Base-by-base conservation (phyloP, 2,888 invertebrate genomes). In the Mythimna albipuncta region DNA sequence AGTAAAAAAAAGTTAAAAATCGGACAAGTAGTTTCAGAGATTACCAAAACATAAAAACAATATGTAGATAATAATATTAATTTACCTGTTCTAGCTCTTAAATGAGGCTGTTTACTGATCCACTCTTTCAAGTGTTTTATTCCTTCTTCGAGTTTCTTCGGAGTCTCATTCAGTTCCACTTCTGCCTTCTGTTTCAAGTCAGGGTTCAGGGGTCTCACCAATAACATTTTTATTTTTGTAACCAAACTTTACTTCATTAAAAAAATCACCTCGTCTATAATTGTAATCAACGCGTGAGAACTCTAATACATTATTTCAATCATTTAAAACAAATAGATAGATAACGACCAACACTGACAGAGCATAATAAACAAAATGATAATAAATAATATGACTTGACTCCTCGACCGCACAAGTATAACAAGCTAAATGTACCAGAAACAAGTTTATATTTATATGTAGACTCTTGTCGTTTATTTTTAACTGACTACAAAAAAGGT, bases 31-130 rank as follows among this genome's bases (percentile, higher is more conserved):
- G 2, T 32, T 32, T 4, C 32, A 32, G 32, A 32, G 32, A 32
- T 32, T 32, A 38, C 38, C 9, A 26, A 26, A 26, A 26, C 26
- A 26, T 26, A 26, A 26, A 26, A 26, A 26, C 26, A 26, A 26
- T 26, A 26, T 26, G 41, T 44, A 2, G 10, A 44, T 4, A 44
- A 44, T 32, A 9, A 35, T 5, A 58, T 10, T 16, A 2, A 35
- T 58, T 21, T 61, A 64, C 94, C 91, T 83, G 87, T 77, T 75
- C 94, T 83, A 95, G 93, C 21, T 92, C 93, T 75, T 57, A 97
- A 88, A 88, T 97, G 97, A 1, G 96, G 95, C 81, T 97, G 97
- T 82, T 97, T 96, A 6, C 88, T 87, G 47, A 97, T 87, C 97
- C 97, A 97, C 54, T 96, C 93, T 83, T 93, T 95, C 55, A 97